phyloP scores from a whole-genome alignment of 2,113 vertebrate genomes.

The Chloebia gouldiae region DNA sequence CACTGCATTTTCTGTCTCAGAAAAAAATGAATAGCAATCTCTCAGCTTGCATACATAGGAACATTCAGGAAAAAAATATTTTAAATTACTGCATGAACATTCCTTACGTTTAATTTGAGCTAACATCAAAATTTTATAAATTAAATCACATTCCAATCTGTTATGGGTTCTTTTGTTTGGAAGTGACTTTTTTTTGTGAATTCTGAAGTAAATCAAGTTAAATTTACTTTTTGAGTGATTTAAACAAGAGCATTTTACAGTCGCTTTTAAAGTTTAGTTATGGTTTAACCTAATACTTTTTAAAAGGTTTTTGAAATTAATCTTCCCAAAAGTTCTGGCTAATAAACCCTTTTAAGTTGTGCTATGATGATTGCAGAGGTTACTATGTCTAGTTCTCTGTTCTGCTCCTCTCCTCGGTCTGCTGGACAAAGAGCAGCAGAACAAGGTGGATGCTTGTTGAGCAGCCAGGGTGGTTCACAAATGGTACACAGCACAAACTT shows the following conservation, averaged over 20 bases:
- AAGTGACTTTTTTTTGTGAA: not conserved
- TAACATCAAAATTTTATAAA: not conserved
- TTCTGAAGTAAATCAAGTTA: not conserved
- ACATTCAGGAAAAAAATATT: not conserved
- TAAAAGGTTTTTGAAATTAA: not conserved
- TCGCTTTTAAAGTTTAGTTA: not conserved
- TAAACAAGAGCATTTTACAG: not conserved
- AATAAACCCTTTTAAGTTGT: not conserved
- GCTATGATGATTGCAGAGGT: not conserved
- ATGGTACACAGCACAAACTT: not conserved
- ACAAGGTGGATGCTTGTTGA: not conserved
- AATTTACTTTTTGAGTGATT: not conserved
- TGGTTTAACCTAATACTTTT: not conserved
- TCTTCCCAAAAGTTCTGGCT: not conserved
- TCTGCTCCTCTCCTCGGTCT: not conserved
- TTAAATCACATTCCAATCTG: not conserved
- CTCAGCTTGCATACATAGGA: not conserved
- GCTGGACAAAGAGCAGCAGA: not conserved
- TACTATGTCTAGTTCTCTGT: not conserved
- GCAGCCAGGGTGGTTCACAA: not conserved
- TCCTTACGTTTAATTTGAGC: not conserved
- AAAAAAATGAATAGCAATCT: not conserved
- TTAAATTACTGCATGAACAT: not conserved
- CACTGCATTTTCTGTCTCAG: not conserved
- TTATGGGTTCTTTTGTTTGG: not conserved